These are phyloP conservation scores for Trichacis sp. DNA, from an alignment of 2,888 invertebrate species.

Conservation along the genomic window DNA sequence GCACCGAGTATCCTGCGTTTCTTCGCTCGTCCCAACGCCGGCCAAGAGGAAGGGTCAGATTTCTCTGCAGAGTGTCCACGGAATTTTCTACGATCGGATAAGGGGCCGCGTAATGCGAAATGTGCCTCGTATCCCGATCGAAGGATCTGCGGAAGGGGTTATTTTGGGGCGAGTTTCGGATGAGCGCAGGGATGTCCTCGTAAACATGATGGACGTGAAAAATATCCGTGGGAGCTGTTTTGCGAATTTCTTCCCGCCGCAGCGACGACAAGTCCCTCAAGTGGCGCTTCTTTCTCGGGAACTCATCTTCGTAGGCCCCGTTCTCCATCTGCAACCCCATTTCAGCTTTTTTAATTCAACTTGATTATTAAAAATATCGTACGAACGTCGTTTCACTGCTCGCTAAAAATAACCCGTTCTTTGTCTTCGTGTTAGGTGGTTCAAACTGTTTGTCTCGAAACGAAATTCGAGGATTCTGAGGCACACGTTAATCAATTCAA, in stretches of 20 bases:
- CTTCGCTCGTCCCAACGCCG: constrained; percentile 43
- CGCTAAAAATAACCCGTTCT: no score
- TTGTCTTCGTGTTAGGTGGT: no score
- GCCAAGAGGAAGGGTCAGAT: constrained; percentile 58
- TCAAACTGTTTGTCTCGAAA: no score
- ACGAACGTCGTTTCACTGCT: no score
- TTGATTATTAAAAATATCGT: no score
- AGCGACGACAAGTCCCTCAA: neutral
- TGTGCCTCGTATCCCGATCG: neutral
- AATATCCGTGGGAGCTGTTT: no score
- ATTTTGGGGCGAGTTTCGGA: constrained; percentile 5
- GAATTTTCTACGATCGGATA: constrained; percentile 24
- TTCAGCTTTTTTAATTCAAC: no score
- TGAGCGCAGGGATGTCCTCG: constrained; percentile 55
- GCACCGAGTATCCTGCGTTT: constrained; percentile 51
- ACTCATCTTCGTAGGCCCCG: constrained; percentile 60
- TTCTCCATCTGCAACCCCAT: constrained; percentile 65
- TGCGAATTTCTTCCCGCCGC: no score
- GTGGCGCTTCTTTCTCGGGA: constrained; percentile 28
- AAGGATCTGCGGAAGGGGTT: constrained; percentile 22
- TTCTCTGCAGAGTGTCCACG: constrained; percentile 49
- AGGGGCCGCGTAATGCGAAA: constrained; percentile 1
- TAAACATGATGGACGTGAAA: no score
- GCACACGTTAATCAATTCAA: neutral
- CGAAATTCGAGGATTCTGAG: no score